These are phyloP conservation scores for Littorina saxatilis DNA, from an alignment of 1,140 invertebrate species.

Conservation along the genomic window DNA sequence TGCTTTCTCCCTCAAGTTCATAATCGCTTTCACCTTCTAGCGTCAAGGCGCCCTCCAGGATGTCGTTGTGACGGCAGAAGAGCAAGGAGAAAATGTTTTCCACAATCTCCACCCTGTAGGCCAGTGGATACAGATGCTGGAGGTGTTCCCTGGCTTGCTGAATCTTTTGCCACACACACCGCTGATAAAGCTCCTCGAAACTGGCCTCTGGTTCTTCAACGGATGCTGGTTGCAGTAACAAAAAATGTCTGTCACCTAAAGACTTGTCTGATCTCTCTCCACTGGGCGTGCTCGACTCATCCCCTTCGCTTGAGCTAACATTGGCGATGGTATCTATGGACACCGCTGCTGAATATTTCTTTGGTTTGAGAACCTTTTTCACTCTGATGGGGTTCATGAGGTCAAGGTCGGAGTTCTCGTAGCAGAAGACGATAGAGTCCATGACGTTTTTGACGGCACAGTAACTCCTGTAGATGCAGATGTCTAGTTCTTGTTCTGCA, in stretches of 20 bases:
- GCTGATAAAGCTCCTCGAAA: conserved; percentile 61
- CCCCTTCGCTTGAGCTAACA: conserved; percentile 52
- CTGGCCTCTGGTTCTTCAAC: conserved; percentile 3
- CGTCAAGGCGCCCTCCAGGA: conserved; percentile 64
- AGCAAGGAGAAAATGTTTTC: conserved; percentile 77
- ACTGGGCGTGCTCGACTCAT: conserved; percentile 41
- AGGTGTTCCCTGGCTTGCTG: conserved; percentile 62
- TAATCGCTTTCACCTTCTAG: conserved; percentile 65
- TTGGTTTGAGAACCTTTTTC: conserved; percentile 24
- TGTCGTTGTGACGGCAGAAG: conserved; percentile 64
- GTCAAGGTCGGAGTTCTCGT: conserved; percentile 56
- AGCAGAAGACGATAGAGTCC: conserved; percentile 68
- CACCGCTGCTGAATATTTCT: conserved; percentile 30
- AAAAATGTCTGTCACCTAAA: too few species aligned
- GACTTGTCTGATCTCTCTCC: not conserved
- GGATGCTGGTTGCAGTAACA: not conserved
- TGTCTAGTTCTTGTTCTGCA: conserved; percentile 67
- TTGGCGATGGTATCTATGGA: conserved; percentile 19
- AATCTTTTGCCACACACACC: conserved; percentile 63
- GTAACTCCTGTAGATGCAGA: conserved; percentile 68
- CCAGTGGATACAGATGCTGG: conserved; percentile 69
- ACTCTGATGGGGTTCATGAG: conserved; percentile 60
- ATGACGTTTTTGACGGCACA: conserved; percentile 71
- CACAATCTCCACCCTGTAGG: conserved; percentile 74
- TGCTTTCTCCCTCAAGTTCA: conserved; percentile 47